Evolutionary conservation across 1,140 invertebrate species (phyloP).

Genomic region (Nylanderia fulva): DNA sequence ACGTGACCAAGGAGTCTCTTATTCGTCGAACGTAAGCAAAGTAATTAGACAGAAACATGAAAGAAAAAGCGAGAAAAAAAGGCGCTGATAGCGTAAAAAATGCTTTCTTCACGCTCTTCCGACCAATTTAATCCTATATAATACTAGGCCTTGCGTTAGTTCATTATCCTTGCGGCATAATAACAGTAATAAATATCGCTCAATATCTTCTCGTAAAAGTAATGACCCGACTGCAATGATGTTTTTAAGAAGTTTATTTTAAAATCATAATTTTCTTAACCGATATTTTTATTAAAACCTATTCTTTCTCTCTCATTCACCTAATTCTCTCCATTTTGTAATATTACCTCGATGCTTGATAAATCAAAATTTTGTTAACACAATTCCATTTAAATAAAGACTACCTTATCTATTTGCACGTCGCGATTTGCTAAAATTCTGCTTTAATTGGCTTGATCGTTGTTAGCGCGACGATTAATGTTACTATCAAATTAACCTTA

Average conservation of each 20-base stretch:
- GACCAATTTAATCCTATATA: conserved; percentile 70
- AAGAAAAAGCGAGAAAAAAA: conserved; percentile 60
- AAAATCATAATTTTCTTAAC: background rate
- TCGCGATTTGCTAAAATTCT: conserved; percentile 43
- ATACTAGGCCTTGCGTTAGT: background rate
- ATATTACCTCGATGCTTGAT: background rate
- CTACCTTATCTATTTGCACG: background rate
- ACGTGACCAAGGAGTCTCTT: conserved; percentile 54
- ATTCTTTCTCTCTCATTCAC: background rate
- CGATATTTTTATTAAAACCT: background rate
- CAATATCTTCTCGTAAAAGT: background rate
- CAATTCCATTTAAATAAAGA: background rate
- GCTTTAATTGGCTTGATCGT: conserved; percentile 42
- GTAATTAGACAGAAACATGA: conserved; percentile 70
- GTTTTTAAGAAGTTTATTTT: background rate
- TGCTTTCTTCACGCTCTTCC: conserved; percentile 73
- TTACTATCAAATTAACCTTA: conserved; percentile 61
- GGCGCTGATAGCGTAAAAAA: conserved; percentile 73
- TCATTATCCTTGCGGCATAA: background rate
- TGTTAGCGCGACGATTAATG: conserved; percentile 60
- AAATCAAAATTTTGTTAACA: background rate
- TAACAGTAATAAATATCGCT: conserved; percentile 5
- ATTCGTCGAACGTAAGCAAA: conserved; percentile 63
- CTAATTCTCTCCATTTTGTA: background rate
- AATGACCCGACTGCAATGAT: background rate